Percentiles rank a stretch among this genome's conserved stretches.
Conservation (phyloP, 2,113 vertebrate species). For the Phylloscopus trochiloides region DNA sequence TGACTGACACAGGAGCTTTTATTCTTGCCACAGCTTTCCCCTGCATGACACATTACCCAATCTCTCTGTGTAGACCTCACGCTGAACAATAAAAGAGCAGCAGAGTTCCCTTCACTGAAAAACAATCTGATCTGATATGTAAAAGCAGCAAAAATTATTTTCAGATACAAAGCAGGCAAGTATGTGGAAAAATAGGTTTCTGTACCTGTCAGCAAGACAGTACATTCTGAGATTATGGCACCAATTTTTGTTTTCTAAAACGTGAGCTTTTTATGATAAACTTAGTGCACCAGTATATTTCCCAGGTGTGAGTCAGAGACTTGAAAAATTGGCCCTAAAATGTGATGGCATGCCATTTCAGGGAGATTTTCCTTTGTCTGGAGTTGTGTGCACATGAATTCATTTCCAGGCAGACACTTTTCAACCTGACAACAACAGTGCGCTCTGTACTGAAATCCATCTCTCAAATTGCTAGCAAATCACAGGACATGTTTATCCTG, state of each 20-base stretch:
- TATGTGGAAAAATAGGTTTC: neutral
- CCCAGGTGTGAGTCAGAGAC: conserved; percentile 12
- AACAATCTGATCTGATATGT: neutral
- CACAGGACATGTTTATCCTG: conserved; percentile 50
- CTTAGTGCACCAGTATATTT: conserved; percentile 9
- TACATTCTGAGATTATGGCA: neutral
- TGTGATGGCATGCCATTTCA: conserved; percentile 24
- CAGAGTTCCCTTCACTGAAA: neutral
- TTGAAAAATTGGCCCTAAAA: conserved; percentile 36
- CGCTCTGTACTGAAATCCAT: neutral
- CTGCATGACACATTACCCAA: neutral
- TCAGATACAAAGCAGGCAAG: neutral
- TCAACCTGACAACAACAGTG: conserved; percentile 30
- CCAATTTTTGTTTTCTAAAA: conserved; percentile 18
- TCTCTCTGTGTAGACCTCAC: neutral
- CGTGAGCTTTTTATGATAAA: neutral
- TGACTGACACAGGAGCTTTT: neutral
- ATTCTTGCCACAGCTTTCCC: neutral
- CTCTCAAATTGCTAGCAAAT: conserved; percentile 53
- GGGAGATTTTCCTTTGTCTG: conserved; percentile 47
- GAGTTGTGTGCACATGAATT: conserved; percentile 7
- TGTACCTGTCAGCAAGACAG: neutral
- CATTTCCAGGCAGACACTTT: conserved; percentile 45
- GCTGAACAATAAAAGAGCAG: accelerated
- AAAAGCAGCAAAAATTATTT: neutral